Evolutionary conservation across 2,888 invertebrate species (phyloP).

Genomic region (Drosophila aldrichi): DNA sequence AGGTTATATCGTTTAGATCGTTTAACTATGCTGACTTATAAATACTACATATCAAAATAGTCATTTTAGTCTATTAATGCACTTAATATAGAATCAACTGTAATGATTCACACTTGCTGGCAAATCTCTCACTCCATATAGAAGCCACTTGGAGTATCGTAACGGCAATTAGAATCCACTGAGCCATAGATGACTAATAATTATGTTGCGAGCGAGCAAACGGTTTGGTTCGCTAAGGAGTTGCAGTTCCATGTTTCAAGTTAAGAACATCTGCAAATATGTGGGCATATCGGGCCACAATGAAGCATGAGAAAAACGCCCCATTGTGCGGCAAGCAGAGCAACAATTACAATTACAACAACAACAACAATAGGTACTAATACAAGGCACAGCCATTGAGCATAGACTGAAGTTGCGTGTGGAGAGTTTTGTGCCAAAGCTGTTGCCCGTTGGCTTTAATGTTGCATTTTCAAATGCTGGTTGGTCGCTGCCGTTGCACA

Average conservation of each 20-base stretch:
- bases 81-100: background rate
- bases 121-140: background rate
- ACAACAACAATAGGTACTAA: conserved; percentile 34
- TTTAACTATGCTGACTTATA: background rate
- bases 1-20: background rate
- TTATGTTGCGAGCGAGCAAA: conserved; percentile 45
- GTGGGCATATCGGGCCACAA: conserved; percentile 58
- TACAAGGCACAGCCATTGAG: conserved; percentile 36
- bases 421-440: conserved; percentile 66
- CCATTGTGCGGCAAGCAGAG: conserved; percentile 61
- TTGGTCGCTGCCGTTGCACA: conserved; percentile 65
- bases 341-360: conserved; percentile 34
- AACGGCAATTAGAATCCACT: conserved; percentile 70
- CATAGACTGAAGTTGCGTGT: conserved; percentile 61
- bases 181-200: conserved; percentile 69
- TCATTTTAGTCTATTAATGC: background rate
- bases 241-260: conserved; percentile 28
- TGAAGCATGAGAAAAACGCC: conserved; percentile 72
- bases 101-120: conserved; percentile 1
- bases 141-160: conserved; percentile 16
- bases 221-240: conserved; percentile 33
- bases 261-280: conserved; percentile 59
- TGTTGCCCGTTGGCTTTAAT: conserved; percentile 73
- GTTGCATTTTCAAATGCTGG: conserved; percentile 79
- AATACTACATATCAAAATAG: background rate